These are phyloP conservation scores for Tuberolachnus salignus DNA, from an alignment of 2,888 invertebrate species.

Conservation along the genomic window DNA sequence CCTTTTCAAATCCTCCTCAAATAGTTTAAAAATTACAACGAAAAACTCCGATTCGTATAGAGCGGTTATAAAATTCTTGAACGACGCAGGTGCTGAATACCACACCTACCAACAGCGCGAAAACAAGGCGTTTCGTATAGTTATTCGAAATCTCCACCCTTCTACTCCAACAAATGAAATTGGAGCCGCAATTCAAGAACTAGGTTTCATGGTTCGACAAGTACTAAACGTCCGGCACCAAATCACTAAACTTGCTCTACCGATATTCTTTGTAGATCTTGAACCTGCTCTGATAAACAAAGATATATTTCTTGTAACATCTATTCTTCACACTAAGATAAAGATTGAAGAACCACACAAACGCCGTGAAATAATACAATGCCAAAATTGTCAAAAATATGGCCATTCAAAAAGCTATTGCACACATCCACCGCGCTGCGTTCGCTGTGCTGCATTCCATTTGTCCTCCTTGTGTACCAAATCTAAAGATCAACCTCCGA, in stretches of 20 bases:
- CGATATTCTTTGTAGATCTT: conserved; percentile 7
- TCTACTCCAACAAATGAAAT: conserved; percentile 10
- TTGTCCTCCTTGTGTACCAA: not conserved
- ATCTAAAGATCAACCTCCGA: not conserved
- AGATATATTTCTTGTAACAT: not conserved
- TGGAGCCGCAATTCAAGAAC: not conserved
- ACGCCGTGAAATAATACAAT: not conserved
- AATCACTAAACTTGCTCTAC: not conserved
- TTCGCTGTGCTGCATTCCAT: not conserved
- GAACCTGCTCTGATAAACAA: not conserved
- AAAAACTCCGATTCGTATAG: not conserved
- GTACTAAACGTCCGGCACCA: not conserved
- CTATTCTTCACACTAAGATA: not conserved
- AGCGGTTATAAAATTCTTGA: not conserved
- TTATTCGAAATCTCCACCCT: not conserved
- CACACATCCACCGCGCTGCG: not conserved
- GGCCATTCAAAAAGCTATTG: not conserved
- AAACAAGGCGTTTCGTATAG: not conserved
- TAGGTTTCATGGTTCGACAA: not conserved
- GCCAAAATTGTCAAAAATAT: not conserved
- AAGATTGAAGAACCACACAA: too few relatives aligned
- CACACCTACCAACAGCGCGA: conserved; percentile 5
- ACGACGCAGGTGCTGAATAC: not conserved
- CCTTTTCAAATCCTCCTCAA: conserved; percentile 4
- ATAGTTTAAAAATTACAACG: conserved; percentile 1